phyloP scores from a whole-genome alignment of 2,797 vertebrate species.

The Sebastes hubbsi region DNA sequence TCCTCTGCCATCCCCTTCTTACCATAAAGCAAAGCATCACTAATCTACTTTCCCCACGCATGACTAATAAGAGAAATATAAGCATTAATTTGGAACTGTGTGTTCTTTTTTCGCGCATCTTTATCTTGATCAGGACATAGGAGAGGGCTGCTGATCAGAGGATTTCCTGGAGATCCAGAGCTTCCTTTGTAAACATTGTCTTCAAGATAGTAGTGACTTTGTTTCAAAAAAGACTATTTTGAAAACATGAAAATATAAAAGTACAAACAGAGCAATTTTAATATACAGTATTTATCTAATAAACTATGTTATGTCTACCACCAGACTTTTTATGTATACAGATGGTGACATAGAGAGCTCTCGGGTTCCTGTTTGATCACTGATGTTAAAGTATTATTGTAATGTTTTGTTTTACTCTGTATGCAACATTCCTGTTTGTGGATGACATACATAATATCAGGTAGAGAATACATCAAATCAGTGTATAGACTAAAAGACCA shows the following conservation, averaged over 20 bases:
- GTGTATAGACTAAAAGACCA: background rate
- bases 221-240: background rate
- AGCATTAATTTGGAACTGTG: slow-evolving; percentile 31
- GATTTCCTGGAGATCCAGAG: background rate
- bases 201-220: background rate
- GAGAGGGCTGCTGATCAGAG: background rate
- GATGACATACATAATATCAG: background rate
- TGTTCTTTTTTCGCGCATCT: background rate
- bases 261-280: background rate
- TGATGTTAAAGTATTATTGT: background rate
- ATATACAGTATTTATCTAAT: background rate
- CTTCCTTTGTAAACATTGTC: background rate
- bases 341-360: background rate
- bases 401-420: background rate
- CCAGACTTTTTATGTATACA: background rate
- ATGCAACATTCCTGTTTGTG: background rate
- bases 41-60: slow-evolving; percentile 47
- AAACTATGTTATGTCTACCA: background rate
- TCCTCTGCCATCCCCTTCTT: slow-evolving; percentile 7
- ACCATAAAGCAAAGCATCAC: slow-evolving; percentile 39
- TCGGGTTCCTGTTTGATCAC: background rate
- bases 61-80: slow-evolving; percentile 71
- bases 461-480: background rate
- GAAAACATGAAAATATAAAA: background rate
- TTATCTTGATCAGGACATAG: slow-evolving; percentile 23